Base-by-base conservation (phyloP, 2,888 invertebrate genomes). In the Pteria penguin region DNA sequence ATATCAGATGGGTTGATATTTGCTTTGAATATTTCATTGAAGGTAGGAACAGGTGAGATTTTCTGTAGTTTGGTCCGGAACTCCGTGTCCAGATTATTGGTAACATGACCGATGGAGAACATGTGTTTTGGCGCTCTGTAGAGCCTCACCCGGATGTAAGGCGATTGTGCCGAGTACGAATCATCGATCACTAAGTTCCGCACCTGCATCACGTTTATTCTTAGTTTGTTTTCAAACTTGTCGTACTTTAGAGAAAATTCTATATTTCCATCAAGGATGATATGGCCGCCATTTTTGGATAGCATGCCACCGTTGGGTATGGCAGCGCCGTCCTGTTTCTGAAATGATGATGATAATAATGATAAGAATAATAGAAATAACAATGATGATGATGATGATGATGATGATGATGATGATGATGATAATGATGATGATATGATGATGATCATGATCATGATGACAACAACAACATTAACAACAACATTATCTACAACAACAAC, bases 51-150 rank as follows among this genome's bases (percentile, higher is more conserved):
- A 24, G 82, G 84, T 62, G 81, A 77, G 1, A 85, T 81, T 31
- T 86, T 78, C 67, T 86, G 84, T 70, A 88, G 87, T 75, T 84
- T 87, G 22, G 88, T 88, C 78, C 85, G 85, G 29, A 86, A 65
- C 72, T 89, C 89, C n/a, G 83, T 81, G 32, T 87, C 87, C 26
- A 88, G 75, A 67, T 86, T 86, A 71, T 83, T 85, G 27, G 85
- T 78, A 31, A 83, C 78, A n/a, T 85, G 81, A 14, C 84, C 86
- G 60, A 87, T 84, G 4, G 82, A 84, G 63, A 87, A 88, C 65
- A 88, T 84, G 58, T 86, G 86, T 76, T 84, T 86, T n/a, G 86
- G 87, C 2, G 84, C 78, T 52, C 83, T 75, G 69, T 88, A 88
- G 14, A 87, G 72, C 11, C 86, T 75, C 2, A 88, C 82, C 76